phyloP scores from a whole-genome alignment of 2,888 invertebrate species.

The Melanchra persicariae region DNA sequence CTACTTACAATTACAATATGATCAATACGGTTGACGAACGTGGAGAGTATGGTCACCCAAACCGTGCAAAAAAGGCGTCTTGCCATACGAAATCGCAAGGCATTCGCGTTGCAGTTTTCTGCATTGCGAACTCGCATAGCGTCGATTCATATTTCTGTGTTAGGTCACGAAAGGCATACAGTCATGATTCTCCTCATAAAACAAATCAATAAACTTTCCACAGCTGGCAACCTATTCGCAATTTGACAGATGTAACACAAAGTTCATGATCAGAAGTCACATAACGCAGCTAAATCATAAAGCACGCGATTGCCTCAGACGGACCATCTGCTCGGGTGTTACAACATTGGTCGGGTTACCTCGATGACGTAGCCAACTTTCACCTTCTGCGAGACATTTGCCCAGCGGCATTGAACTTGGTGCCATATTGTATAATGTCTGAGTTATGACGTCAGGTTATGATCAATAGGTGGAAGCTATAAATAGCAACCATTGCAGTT shows the following conservation, averaged over 20 bases:
- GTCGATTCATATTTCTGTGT: too few relatives aligned
- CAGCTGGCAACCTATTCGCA: not conserved
- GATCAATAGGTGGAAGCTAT: conserved; percentile 6
- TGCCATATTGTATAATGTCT: conserved; percentile 66
- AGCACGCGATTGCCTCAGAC: conserved; percentile 47
- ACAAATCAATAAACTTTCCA: conserved; percentile 17
- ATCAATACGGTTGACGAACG: not conserved
- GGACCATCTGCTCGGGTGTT: conserved; percentile 59
- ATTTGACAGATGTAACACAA: conserved; percentile 44
- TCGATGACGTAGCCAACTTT: conserved; percentile 77
- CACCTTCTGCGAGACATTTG: conserved; percentile 79
- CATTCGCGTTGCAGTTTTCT: too few relatives aligned
- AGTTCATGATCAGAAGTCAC: conserved; percentile 67
- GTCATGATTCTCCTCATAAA: not conserved
- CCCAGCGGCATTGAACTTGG: conserved; percentile 86
- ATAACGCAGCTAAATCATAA: conserved; percentile 52
- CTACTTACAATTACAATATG: not conserved
- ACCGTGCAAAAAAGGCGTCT: not conserved
- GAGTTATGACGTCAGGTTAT: conserved; percentile 63
- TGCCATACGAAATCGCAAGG: too few relatives aligned
- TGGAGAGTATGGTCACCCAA: not conserved
- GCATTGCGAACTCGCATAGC: too few relatives aligned
- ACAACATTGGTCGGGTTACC: conserved; percentile 68
- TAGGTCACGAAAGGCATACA: not conserved
- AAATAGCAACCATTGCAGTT: conserved; percentile 7